phyloP scores from a whole-genome alignment of 2,113 vertebrate genomes.

The Seriola rivoliana region DNA sequence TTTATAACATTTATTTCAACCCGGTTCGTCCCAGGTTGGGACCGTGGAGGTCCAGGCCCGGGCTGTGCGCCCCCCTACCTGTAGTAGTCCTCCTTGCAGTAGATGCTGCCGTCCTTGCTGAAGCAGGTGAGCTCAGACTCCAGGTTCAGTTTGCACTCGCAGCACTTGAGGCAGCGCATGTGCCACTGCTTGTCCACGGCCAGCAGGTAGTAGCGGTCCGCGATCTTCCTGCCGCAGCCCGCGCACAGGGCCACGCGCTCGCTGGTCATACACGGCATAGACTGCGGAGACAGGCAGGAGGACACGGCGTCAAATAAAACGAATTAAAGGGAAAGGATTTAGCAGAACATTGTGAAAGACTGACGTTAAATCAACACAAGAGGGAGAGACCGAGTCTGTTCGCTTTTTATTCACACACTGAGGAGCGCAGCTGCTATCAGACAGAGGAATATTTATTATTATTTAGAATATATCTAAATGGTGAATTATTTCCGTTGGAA shows the following conservation, averaged over 20 bases:
- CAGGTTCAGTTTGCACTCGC: slow-evolving; percentile 98
- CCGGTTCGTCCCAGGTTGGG: not conserved
- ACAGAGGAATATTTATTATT: not conserved
- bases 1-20: too few relatives aligned
- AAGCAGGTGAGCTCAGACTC: slow-evolving; percentile 99
- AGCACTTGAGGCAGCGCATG: slow-evolving; percentile 99
- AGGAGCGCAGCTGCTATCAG: not conserved
- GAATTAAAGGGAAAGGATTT: not conserved
- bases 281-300: slow-evolving; percentile 78
- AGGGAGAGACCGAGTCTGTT: not conserved
- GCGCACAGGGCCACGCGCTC: slow-evolving; percentile 96
- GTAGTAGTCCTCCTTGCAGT: slow-evolving; percentile 99
- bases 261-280: slow-evolving; percentile 92
- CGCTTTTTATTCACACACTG: not conserved
- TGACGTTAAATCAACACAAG: not conserved
- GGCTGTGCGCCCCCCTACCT: slow-evolving; percentile 80
- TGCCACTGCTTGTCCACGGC: slow-evolving; percentile 99
- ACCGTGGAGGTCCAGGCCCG: not conserved
- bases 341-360: not conserved
- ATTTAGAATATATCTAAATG: too few relatives aligned
- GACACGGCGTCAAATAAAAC: slow-evolving; percentile 1
- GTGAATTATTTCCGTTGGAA: not conserved
- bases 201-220: slow-evolving; percentile 98
- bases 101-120: slow-evolving; percentile 99
- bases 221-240: slow-evolving; percentile 96